Evolutionary conservation across 2,888 invertebrate species (phyloP).

Genomic region (Fragum sueziense): DNA sequence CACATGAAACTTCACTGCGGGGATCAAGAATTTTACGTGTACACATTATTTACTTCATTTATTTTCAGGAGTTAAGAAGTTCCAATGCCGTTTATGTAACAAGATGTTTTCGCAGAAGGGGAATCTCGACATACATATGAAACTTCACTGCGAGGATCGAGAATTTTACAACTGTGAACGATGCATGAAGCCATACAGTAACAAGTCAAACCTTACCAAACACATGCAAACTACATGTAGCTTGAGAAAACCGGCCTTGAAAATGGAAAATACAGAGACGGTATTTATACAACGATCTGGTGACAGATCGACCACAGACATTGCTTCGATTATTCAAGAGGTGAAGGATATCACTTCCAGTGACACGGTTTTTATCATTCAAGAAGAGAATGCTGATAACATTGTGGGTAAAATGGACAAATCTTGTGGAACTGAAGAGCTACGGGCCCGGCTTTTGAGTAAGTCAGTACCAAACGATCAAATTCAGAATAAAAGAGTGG

Average conservation of each 20-base stretch:
- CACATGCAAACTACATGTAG: conserved; percentile 16
- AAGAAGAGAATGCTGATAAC: neutral
- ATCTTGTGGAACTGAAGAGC: conserved; percentile 8
- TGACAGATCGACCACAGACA: neutral
- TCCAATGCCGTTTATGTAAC: conserved; percentile 20
- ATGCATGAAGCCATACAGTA: conserved; percentile 30
- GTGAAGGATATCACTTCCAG: neutral
- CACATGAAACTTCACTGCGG: conserved; percentile 28
- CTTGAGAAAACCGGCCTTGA: neutral
- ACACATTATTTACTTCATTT: too few relatives aligned
- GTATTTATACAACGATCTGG: neutral
- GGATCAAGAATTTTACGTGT: neutral
- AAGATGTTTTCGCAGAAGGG: conserved; percentile 41
- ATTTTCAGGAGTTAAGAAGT: conserved; percentile 38
- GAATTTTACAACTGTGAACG: conserved; percentile 7
- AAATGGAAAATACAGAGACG: neutral
- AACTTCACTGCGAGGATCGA: conserved; percentile 14
- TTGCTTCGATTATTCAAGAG: neutral
- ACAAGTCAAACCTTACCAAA: conserved; percentile 43
- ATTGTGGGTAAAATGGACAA: neutral
- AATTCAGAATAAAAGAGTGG: neutral
- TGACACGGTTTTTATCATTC: neutral
- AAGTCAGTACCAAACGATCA: too few relatives aligned
- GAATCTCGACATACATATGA: conserved; percentile 28
- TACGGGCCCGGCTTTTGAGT: neutral